phyloP scores from a whole-genome alignment of 2,797 vertebrate genomes.

The Falco novaeseelandiae region DNA sequence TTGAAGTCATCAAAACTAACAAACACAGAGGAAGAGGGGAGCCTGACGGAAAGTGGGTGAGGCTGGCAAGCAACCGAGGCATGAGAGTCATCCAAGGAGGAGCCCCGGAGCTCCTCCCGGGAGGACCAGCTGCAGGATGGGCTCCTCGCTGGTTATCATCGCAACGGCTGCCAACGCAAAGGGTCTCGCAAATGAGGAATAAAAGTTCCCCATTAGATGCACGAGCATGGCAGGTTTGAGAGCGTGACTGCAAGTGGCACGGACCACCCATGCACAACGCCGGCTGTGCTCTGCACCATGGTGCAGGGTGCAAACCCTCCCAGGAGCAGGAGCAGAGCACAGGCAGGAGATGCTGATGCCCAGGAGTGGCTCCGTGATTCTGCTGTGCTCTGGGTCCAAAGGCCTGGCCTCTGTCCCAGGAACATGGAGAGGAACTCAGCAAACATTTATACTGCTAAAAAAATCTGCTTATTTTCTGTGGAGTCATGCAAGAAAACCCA shows the following conservation, averaged over 20 bases:
- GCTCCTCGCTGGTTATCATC: neutral
- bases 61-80: fast-evolving
- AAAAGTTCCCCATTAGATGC: too few species aligned
- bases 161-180: fast-evolving
- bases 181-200: too few species aligned
- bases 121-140: neutral
- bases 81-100: neutral
- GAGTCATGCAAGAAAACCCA: neutral
- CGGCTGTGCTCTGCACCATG: neutral
- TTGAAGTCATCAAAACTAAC: neutral
- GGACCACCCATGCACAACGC: fast-evolving
- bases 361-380: fast-evolving
- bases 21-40: neutral
- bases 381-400: neutral
- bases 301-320: too few species aligned
- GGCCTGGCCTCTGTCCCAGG: neutral
- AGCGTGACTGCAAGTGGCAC: neutral
- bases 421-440: fast-evolving
- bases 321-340: fast-evolving
- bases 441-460: neutral
- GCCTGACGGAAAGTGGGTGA: neutral
- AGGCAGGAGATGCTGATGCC: neutral
- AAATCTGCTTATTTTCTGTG: neutral
- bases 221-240: fast-evolving
- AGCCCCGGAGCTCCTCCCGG: fast-evolving